Evolutionary conservation across 2,113 vertebrate genomes (phyloP).

Genomic region (Myiozetetes cayanensis): DNA sequence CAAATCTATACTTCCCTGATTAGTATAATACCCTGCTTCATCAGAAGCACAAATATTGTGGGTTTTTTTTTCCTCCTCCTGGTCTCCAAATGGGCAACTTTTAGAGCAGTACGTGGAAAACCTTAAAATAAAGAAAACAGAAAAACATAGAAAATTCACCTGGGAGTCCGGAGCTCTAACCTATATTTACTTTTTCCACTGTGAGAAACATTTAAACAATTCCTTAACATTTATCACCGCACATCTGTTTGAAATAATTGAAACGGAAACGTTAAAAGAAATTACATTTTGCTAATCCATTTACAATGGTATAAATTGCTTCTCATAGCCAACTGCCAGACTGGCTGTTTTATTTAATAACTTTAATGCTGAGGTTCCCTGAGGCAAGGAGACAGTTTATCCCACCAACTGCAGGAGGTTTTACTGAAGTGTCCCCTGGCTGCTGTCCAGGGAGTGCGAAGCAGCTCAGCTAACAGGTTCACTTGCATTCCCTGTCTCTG

Average conservation of each 20-base stretch:
- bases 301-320: conserved; percentile 70
- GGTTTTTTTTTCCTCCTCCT: not conserved
- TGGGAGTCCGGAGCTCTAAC: not conserved
- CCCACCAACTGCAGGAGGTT: conserved; percentile 60
- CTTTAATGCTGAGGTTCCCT: conserved; percentile 60
- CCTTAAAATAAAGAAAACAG: not conserved
- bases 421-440: conserved; percentile 52
- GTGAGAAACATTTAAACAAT: conserved; percentile 52
- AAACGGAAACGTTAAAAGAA: conserved; percentile 65
- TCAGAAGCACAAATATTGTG: conserved; percentile 29
- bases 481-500: not conserved
- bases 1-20: conserved; percentile 36
- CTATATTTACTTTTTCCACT: conserved; percentile 28
- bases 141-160: not conserved
- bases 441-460: conserved; percentile 31
- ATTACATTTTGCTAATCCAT: conserved; percentile 65
- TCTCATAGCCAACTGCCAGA: conserved; percentile 62
- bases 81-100: not conserved
- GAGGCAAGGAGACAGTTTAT: conserved; percentile 63
- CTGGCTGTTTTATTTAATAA: conserved; percentile 69
- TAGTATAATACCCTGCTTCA: conserved; percentile 47
- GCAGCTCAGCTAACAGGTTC: conserved; percentile 7
- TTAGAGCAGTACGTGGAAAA: not conserved
- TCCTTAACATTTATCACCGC: conserved; percentile 62
- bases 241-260: conserved; percentile 71